These are phyloP conservation scores for Tillus elongatus DNA, from an alignment of 2,888 invertebrate species.

Conservation along the genomic window DNA sequence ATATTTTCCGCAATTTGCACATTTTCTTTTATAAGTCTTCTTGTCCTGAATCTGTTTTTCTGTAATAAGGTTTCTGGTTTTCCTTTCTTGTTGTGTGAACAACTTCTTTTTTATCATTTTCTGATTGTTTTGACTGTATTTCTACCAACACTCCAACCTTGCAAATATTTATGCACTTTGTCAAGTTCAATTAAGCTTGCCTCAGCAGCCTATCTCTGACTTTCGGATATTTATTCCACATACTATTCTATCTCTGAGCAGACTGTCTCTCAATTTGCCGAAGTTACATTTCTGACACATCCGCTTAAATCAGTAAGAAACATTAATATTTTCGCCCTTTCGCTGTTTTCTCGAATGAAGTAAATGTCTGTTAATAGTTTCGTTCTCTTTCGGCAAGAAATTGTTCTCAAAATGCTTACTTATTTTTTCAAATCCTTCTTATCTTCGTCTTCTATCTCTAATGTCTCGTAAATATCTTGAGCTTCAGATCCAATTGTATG, in stretches of 20 bases:
- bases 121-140: conserved; percentile 1
- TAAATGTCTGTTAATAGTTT: conserved; percentile 2
- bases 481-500: conserved; percentile 1
- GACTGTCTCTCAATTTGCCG: not conserved
- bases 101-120: not conserved
- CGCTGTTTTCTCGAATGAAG: not conserved
- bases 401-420: not conserved
- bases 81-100: no score
- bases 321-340: conserved; percentile 1
- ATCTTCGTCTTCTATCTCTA: not conserved
- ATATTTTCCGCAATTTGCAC: conserved; percentile 1
- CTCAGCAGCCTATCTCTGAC: conserved; percentile 1
- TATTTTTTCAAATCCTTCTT: not conserved
- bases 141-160: not conserved
- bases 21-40: not conserved
- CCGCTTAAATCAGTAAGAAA: no score
- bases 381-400: not conserved
- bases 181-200: not conserved
- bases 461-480: not conserved
- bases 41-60: no score
- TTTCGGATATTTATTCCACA: not conserved
- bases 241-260: not conserved
- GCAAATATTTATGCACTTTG: not conserved
- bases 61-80: no score
- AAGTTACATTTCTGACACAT: not conserved